A percentile compares a stretch with the other conserved stretches of the same genome.
Evolutionary conservation across 2,113 vertebrate species (phyloP).

Genomic region (Gavia stellata): DNA sequence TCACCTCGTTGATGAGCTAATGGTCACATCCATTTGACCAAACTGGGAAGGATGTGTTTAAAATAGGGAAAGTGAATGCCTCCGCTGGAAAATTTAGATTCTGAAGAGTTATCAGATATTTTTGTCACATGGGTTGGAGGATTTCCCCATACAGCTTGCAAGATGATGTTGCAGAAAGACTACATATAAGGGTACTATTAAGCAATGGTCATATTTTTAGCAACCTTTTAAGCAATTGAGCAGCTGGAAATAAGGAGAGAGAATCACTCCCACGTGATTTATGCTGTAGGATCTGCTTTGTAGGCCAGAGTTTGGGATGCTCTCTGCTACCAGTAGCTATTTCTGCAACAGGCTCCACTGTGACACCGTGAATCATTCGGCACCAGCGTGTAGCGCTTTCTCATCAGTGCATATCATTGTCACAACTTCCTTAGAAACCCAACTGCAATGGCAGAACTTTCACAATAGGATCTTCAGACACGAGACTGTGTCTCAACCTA

Average conservation of each 20-base stretch:
- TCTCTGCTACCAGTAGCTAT: neutral
- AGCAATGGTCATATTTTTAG: slow-evolving; percentile 42
- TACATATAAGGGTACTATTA: slow-evolving; percentile 13
- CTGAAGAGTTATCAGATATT: neutral
- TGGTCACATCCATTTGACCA: neutral
- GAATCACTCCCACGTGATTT: slow-evolving; percentile 1
- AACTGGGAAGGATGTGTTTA: neutral
- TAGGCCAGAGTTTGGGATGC: slow-evolving; percentile 2
- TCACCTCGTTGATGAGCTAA: neutral
- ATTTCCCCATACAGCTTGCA: slow-evolving; percentile 15
- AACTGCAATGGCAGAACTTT: neutral
- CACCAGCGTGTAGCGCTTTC: neutral
- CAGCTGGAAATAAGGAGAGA: neutral
- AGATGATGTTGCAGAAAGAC: neutral
- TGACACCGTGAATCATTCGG: neutral
- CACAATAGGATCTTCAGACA: neutral
- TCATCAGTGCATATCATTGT: neutral
- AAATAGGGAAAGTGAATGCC: neutral
- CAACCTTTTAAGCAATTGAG: neutral
- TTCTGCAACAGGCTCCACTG: neutral
- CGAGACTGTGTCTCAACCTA: neutral
- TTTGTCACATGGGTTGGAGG: neutral
- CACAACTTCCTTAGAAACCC: neutral
- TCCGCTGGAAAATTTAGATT: neutral
- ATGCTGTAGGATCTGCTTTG: neutral